These are phyloP conservation scores for Stichopus horrens DNA, from an alignment of 53 echinoderm and acorn worm genomes.

Conservation along the genomic window DNA sequence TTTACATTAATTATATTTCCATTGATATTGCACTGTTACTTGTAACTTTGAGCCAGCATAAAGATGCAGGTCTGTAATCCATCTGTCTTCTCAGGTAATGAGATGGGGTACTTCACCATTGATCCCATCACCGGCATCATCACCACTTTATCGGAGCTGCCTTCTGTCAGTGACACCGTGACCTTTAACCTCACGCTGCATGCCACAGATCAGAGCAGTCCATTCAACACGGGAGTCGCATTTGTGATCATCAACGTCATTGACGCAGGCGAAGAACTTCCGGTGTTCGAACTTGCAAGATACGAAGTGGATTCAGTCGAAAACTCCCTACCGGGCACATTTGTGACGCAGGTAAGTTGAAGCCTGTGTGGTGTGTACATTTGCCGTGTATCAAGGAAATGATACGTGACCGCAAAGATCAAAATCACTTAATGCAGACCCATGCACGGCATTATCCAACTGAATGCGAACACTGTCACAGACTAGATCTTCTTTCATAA, in stretches of 20 bases:
- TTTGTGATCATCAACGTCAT: constrained; percentile 65
- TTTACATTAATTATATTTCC: too few relatives aligned
- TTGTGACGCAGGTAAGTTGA: constrained; percentile 63
- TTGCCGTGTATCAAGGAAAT: neutral
- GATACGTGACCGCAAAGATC: neutral
- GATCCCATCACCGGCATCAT: constrained; percentile 67
- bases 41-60: too few relatives aligned
- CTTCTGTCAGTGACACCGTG: constrained; percentile 44
- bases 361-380: neutral
- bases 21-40: too few relatives aligned
- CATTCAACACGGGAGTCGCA: constrained; percentile 60
- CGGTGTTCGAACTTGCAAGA: constrained; percentile 55
- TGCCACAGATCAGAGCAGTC: constrained; percentile 79
- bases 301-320: constrained; percentile 71
- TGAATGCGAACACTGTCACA: too few relatives aligned
- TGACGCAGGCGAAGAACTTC: constrained; percentile 64
- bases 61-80: too few relatives aligned
- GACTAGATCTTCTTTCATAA: neutral
- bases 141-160: constrained; percentile 60
- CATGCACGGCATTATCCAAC: too few relatives aligned
- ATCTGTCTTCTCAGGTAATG: constrained; percentile 15
- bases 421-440: too few relatives aligned
- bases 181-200: constrained; percentile 78
- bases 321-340: constrained; percentile 53
- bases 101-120: constrained; percentile 59